These are phyloP conservation scores for Mythimna impura DNA, from an alignment of 2,888 invertebrate species.

Conservation along the genomic window DNA sequence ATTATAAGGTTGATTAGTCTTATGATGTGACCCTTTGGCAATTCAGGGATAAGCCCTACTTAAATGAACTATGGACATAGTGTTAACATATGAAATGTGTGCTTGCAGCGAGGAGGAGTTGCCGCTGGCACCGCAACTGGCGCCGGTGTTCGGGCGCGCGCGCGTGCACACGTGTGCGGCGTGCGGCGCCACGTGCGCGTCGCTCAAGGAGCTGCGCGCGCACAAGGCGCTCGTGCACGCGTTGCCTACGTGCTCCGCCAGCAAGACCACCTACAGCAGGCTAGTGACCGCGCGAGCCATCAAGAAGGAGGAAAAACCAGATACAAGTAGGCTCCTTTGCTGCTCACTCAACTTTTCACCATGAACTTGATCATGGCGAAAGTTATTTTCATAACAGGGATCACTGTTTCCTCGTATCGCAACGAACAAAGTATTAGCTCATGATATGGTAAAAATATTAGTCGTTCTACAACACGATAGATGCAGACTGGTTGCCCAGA, in stretches of 20 bases:
- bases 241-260: conserved; percentile 69
- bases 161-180: conserved; percentile 89
- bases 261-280: conserved; percentile 76
- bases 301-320: conserved; percentile 85
- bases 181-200: conserved; percentile 88
- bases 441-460: neutral
- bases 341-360: neutral
- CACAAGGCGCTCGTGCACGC: conserved; percentile 91
- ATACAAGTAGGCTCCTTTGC: conserved; percentile 70
- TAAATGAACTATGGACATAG: neutral
- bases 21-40: neutral
- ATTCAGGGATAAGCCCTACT: neutral
- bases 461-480: neutral
- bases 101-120: conserved; percentile 38
- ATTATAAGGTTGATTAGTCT: too few species aligned
- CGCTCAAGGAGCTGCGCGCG: conserved; percentile 91
- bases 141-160: conserved; percentile 87
- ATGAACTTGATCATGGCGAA: neutral
- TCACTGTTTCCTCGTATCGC: neutral
- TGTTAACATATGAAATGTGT: neutral
- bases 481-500: neutral
- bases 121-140: conserved; percentile 16
- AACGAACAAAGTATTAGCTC: neutral
- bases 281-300: conserved; percentile 82
- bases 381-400: neutral